These are phyloP conservation scores for Resseliella maxima DNA, from an alignment of 2,888 invertebrate species.

Conservation along the genomic window DNA sequence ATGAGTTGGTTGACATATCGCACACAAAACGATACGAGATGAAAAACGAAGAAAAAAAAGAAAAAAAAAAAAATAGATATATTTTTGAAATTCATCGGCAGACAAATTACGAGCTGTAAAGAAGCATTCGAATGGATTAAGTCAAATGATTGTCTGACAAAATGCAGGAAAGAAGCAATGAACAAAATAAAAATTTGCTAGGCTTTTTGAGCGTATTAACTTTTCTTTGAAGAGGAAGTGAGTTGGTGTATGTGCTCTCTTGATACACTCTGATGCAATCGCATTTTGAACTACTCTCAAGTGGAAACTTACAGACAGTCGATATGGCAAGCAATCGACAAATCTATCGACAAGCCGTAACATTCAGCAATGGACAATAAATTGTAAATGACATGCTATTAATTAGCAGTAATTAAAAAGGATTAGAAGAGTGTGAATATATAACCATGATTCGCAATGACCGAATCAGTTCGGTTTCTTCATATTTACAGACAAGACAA, in stretches of 20 bases:
- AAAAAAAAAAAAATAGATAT: too few relatives aligned
- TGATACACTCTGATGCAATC: background rate
- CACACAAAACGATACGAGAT: background rate
- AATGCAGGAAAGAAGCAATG: constrained; percentile 40
- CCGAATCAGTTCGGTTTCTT: background rate
- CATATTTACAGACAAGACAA: constrained; percentile 17
- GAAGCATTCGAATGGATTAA: constrained; percentile 21
- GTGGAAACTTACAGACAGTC: background rate
- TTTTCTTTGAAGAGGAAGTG: background rate
- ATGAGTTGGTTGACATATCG: constrained; percentile 52
- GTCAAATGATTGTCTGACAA: constrained; percentile 35
- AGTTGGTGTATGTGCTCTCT: background rate
- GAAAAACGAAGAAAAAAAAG: background rate
- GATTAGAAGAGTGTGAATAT: constrained; percentile 59
- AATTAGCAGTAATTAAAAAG: constrained; percentile 61
- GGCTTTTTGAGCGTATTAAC: background rate
- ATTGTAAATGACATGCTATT: constrained; percentile 61
- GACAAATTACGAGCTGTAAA: constrained; percentile 34
- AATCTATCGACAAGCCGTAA: background rate
- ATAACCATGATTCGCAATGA: background rate
- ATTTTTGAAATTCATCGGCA: constrained; percentile 33
- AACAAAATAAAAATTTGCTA: constrained; percentile 19
- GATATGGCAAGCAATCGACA: background rate
- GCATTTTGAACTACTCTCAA: background rate
- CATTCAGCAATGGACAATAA: constrained; percentile 53